Conservation (phyloP, 2,113 vertebrate genomes). For the Chlorodrepanis virens region DNA sequence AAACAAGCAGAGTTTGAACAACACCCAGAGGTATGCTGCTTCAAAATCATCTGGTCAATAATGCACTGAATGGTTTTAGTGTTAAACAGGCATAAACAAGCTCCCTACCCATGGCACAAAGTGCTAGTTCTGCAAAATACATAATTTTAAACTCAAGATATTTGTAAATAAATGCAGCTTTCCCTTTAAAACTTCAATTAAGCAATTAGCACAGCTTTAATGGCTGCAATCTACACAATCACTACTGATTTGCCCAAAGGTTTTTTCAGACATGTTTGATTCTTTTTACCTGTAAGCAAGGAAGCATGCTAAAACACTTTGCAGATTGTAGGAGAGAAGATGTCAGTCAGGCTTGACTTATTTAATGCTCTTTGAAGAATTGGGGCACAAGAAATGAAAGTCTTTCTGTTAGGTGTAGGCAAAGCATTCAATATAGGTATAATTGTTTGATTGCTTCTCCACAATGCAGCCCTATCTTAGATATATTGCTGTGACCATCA, state of each 20-base stretch:
- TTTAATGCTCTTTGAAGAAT: background rate
- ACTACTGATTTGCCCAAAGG: background rate
- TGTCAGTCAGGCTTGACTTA: background rate
- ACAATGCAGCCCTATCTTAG: background rate
- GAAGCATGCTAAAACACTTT: background rate
- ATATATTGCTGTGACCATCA: accelerated
- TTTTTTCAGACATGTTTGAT: background rate
- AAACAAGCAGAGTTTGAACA: background rate
- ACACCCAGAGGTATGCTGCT: background rate
- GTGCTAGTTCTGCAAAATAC: background rate
- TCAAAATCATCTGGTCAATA: background rate
- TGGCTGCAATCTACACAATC: background rate
- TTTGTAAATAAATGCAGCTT: background rate
- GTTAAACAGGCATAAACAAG: background rate
- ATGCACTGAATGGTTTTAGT: background rate
- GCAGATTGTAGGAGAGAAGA: background rate
- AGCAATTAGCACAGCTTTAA: background rate
- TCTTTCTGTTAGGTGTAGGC: background rate
- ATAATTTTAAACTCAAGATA: background rate
- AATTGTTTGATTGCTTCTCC: background rate
- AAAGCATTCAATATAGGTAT: background rate
- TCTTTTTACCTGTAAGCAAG: background rate
- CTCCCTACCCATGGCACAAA: background rate
- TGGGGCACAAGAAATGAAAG: background rate
- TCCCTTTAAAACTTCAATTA: background rate